These are phyloP conservation scores for Notocelia uddmanniana DNA, from an alignment of 2,888 invertebrate genomes.

Conservation along the genomic window DNA sequence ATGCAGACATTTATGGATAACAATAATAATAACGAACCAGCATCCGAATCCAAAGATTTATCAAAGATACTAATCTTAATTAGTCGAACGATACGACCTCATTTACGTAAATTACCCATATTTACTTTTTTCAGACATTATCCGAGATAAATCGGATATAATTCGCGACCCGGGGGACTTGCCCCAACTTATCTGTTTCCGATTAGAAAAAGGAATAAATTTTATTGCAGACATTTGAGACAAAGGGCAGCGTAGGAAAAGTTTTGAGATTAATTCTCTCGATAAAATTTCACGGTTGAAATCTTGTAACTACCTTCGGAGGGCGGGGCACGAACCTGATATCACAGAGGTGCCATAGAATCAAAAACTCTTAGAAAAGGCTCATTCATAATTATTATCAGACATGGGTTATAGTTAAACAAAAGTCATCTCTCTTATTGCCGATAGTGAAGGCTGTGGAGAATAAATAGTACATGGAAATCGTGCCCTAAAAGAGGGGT, in stretches of 20 bases:
- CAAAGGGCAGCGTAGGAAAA: constrained; percentile 72
- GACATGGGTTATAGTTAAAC: no score
- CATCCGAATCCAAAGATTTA: background rate
- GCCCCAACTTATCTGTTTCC: constrained; percentile 72
- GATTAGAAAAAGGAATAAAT: constrained; percentile 76
- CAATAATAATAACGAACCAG: background rate
- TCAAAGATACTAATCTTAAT: constrained; percentile 36
- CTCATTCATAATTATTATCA: no score
- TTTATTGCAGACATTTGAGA: constrained; percentile 72
- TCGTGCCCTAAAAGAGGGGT: no score
- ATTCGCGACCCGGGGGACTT: constrained; percentile 57
- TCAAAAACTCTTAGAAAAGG: constrained; percentile 50
- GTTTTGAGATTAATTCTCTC: constrained; percentile 82
- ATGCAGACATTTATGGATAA: background rate
- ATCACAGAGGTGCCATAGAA: constrained; percentile 62
- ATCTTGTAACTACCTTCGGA: constrained; percentile 70
- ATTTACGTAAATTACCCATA: constrained; percentile 50
- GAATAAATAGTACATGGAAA: no score
- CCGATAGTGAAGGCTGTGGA: no score
- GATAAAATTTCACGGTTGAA: constrained; percentile 83
- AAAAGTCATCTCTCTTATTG: no score
- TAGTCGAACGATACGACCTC: constrained; percentile 4
- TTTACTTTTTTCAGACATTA: constrained; percentile 45
- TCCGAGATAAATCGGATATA: constrained; percentile 49
- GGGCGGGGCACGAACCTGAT: constrained; percentile 66